Evolutionary conservation across 2,113 vertebrate species (phyloP), one percentile per base, ranked within the genome.

Genomic region (Bos javanicus): DNA sequence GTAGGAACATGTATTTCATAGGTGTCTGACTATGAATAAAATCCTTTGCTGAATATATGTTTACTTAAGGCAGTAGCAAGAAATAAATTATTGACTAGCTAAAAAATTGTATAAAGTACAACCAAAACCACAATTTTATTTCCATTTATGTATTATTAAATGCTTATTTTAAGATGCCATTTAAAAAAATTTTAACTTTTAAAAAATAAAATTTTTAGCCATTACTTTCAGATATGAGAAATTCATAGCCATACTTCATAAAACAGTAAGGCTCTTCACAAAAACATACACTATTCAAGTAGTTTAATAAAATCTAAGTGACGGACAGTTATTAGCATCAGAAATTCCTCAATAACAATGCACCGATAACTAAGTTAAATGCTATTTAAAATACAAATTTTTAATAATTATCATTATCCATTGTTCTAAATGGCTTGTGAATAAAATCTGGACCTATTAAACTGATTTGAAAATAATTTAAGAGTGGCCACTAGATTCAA

Each of bases 11-110:
- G 36, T 97, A 93, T 81, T 96, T 67, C 59, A 39, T 62, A 96
- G 52, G n/a, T 97, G 57, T 30, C 87, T 88, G 84, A 95, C 62
- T 97, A 84, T 50, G 48, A 98, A 97, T 83, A 98, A 96, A 95
- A 96, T 92, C 87, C 15, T 90, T 81, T 94, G 43, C 23, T 90
- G 5, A 85, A 60, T 80, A 94, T 48, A 21, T 39, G 67, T 93
- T 91, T 48, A 78, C 92, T 91, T 97, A 88, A 92, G 82, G 36
- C 10, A 94, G 8, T 81, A 52, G 46, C n/a, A 94, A 88, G 17
- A 71, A 95, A 60, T 15, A 81, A 43, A 74, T 60, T 60, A 56
- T 39, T 81, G 86, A 88, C 13, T 54, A 91, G 4, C 19, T 89
- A 86, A 33, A 7, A 95, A 90, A 91, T 74, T 89, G 88, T 46